Conservation (phyloP, 2,888 invertebrate species). For the Cryptosula pallasiana region DNA sequence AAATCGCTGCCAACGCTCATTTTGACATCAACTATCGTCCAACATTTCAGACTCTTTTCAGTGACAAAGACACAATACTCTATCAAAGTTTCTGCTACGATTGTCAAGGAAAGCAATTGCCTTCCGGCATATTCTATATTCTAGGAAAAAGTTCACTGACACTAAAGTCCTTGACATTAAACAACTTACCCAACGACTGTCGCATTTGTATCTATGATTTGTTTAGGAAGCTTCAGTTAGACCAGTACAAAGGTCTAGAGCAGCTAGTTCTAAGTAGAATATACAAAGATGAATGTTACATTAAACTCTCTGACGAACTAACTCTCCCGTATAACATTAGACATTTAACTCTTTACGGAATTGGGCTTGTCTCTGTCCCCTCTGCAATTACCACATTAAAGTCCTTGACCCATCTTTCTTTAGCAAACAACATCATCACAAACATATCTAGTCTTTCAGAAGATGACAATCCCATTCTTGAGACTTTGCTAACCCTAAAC, state of each 20-base stretch:
- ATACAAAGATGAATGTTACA: slow-evolving; percentile 20
- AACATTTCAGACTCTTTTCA: slow-evolving; percentile 9
- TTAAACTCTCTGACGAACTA: neutral
- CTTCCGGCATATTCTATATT: neutral
- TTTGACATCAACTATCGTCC: slow-evolving; percentile 19
- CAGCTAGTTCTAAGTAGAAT: neutral
- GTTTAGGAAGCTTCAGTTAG: neutral
- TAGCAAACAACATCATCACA: slow-evolving; percentile 12
- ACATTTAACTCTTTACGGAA: neutral
- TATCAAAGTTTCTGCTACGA: neutral
- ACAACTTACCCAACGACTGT: neutral
- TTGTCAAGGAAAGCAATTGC: slow-evolving; percentile 15
- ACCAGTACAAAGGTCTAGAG: neutral
- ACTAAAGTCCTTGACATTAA: neutral
- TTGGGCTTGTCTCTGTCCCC: neutral
- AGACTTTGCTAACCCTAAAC: neutral
- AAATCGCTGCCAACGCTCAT: neutral
- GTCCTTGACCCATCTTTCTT: neutral
- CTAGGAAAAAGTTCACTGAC: neutral
- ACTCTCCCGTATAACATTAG: neutral
- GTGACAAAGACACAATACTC: neutral
- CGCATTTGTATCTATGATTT: slow-evolving; percentile 12
- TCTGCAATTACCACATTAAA: neutral
- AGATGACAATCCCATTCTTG: neutral
- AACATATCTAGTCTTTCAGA: neutral